Evolutionary conservation across 2,888 invertebrate genomes (phyloP), one percentile per base, ranked within the genome.

Genomic region (Tenthredo amoena): DNA sequence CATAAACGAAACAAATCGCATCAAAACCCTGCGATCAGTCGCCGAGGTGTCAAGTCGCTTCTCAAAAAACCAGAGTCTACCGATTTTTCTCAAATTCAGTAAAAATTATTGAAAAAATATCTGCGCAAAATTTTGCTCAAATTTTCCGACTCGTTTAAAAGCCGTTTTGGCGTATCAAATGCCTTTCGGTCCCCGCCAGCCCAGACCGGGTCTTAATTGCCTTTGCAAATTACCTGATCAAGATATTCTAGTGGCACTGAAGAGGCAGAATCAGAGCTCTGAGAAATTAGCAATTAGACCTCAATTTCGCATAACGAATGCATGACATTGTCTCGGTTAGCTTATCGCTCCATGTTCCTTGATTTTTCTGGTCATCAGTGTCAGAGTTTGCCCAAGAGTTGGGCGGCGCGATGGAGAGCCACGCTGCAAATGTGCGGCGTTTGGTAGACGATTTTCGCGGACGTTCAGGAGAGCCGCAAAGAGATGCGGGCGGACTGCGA

Each of bases 301-400:
- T 12, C 21, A 5, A 12, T 26, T 74, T 21, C n/a, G 43, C 21
- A 43, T 74, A 74, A 74, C 47, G 18, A 68, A 68, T 68, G 34
- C 6, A 18, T 15, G 5, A 15, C 34, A 34, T 68, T 31, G 68
- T 34, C 26, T 68, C 34, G 1, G 62, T 12, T 26, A 12, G 10
- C 7, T 34, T 18, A 34, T 68, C 34, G 26, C 18, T 18, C 0
- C 12, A 68, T 34, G 31, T 68, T 34, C 34, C 15, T 18, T 34
- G 10, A 68, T 68, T 68, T 68, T 68, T 68, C 18, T 34, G n/a
- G 43, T 74, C 21, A 43, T 6, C 95, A 98, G 98, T 98, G 93
- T 97, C 98, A 89, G 98, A 98, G 94, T 98, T 98, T 94, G 97
- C 98, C 86, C 97, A 98, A 91, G 97, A 98, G 94, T 94, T 98